These are phyloP conservation scores for Agrotis clavis DNA, from an alignment of 2,888 invertebrate genomes.

Conservation along the genomic window DNA sequence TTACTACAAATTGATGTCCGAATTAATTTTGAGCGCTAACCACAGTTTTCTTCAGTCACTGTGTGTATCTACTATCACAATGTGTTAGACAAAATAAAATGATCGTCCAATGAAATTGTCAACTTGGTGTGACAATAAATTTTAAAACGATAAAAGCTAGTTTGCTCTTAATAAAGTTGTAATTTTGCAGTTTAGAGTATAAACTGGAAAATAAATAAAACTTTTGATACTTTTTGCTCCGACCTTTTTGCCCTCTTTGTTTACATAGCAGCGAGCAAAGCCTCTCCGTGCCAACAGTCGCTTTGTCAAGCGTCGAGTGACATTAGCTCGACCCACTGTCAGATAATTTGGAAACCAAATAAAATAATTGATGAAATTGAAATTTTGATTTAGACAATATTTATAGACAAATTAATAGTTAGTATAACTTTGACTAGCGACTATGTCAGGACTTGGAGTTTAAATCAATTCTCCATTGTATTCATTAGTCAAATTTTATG, in stretches of 20 bases:
- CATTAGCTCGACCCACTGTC: conserved; percentile 87
- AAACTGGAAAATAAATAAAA: conserved; percentile 81
- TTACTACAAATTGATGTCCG: conserved; percentile 27
- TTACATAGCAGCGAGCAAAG: conserved; percentile 86
- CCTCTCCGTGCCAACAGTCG: conserved; percentile 89
- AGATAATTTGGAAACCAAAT: conserved; percentile 87
- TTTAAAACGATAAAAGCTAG: conserved; percentile 51
- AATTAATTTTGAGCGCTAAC: conserved; percentile 34
- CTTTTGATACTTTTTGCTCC: conserved; percentile 81
- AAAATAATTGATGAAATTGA: conserved; percentile 76
- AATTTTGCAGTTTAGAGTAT: conserved; percentile 72
- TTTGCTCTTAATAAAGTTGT: conserved; percentile 66
- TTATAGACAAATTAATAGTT: conserved; percentile 14
- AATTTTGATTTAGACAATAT: conserved; percentile 40
- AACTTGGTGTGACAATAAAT: conserved; percentile 28
- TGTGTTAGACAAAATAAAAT: conserved; percentile 8
- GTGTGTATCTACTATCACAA: too few relatives aligned
- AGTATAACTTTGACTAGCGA: conserved; percentile 7
- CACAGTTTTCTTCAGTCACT: conserved; percentile 9
- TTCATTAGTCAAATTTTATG: conserved; percentile 22
- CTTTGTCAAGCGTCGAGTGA: conserved; percentile 89
- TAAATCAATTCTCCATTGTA: conserved; percentile 18
- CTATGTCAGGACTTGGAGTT: neutral
- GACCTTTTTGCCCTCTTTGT: conserved; percentile 85
- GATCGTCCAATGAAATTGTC: conserved; percentile 2